Conservation (phyloP, 2,113 vertebrate genomes). For the Trachemys scripta region DNA sequence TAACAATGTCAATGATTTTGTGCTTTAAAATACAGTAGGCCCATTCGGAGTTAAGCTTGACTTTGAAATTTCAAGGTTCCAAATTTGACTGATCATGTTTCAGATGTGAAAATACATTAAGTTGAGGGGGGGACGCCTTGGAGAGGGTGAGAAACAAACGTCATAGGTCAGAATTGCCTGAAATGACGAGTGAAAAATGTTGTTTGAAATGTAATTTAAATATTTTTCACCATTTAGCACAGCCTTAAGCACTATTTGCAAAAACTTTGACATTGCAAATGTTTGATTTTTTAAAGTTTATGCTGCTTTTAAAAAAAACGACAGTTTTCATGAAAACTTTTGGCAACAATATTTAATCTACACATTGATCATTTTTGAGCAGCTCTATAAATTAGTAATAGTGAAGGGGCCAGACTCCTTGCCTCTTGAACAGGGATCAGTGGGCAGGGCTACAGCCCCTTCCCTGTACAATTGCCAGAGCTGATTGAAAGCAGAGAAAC, state of each 20-base stretch:
- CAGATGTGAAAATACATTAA: fast-evolving
- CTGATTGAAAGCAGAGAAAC: background rate
- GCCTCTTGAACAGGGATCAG: no score
- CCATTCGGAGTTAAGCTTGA: background rate
- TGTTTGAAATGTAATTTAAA: background rate
- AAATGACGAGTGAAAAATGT: background rate
- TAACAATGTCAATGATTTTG: background rate
- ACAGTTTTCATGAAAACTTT: no score
- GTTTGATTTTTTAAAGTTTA: no score
- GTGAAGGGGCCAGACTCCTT: no score
- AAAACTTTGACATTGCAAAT: no score
- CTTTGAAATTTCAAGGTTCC: background rate
- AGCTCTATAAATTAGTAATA: no score
- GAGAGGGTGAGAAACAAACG: background rate
- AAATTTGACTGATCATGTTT: background rate
- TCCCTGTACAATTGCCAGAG: background rate
- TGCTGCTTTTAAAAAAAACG: no score
- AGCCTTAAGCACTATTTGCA: background rate
- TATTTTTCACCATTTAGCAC: background rate
- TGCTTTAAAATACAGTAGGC: background rate
- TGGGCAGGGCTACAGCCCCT: no score
- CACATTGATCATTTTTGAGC: no score
- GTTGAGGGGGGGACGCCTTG: fast-evolving
- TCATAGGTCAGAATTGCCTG: background rate
- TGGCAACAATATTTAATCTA: no score